Evolutionary conservation across 2,113 vertebrate species (phyloP), one percentile per base, ranked within the genome.

Genomic region (Carettochelys insculpta): DNA sequence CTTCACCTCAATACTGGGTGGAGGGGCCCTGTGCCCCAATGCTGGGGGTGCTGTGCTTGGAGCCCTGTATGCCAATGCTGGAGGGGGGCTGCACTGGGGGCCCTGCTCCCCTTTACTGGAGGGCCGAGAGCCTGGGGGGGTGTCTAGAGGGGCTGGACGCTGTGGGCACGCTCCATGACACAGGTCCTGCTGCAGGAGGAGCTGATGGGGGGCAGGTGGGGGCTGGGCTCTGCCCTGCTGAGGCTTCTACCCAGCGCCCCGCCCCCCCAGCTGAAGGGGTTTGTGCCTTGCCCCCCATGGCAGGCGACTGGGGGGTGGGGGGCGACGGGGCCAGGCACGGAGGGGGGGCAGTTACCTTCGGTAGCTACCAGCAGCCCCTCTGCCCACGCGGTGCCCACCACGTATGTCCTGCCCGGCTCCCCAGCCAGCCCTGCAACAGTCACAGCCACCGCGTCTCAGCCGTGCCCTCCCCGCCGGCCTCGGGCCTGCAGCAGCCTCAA

Each of bases 401-500:
- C 98, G 95, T 98, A 98, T 65, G 96, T 95, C 91, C 92, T 98
- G 50, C 96, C 96, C 31, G 98, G 96, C 61, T 98, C 96, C 96
- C 98, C 98, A 77, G 97, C 96, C 45, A 97, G 97, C 75, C 98
- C 98, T 98, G 53, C 34, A 88, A 87, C 54, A 89, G 56, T 83
- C 82, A 77, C 31, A 65, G 53, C 34, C 14, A 51, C 61, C 51
- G 61, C 17, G 4, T n/a, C 58, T 61, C 31, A 61, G 65, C 43
- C 8, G 13, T 50, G 75, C 45, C 29, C 8, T 5, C 45, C 13
- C 9, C 22, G 5, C 73, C 45, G 7, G 12, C 10, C 38, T 22
- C 20, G 9, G 3, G 11, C 41, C 22, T n/a, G n/a, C 14, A 3
- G 20, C 65, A 71, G n/a, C 29, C 27, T 6, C 24, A 25, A 2